phyloP scores from a whole-genome alignment of 2,113 vertebrate genomes.

The Mobula hypostoma region DNA sequence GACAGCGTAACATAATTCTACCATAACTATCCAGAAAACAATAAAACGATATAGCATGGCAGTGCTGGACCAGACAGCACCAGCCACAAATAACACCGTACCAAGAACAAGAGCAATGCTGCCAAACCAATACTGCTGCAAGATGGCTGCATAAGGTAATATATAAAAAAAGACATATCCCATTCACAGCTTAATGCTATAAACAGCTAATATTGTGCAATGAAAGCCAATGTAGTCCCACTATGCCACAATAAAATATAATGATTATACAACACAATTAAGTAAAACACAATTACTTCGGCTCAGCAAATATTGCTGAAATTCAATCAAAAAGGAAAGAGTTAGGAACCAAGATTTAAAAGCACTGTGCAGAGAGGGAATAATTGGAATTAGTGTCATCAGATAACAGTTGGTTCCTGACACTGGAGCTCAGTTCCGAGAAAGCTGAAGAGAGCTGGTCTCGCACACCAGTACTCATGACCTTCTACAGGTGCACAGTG shows the following conservation, averaged over 20 bases:
- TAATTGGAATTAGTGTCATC: too few species aligned
- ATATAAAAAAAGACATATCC: not conserved
- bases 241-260: not conserved
- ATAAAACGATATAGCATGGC: not conserved
- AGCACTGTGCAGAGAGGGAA: not conserved
- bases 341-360: not conserved
- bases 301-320: not conserved
- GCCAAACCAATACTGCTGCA: not conserved
- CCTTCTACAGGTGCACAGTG: too few species aligned
- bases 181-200: not conserved
- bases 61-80: not conserved
- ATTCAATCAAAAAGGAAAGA: not conserved
- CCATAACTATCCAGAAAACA: slow-evolving; percentile 12
- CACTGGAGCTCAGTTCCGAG: too few species aligned
- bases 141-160: not conserved
- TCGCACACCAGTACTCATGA: too few species aligned
- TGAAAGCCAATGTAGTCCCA: not conserved
- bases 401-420: too few species aligned
- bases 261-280: not conserved
- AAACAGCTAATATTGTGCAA: not conserved
- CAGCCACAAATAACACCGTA: not conserved
- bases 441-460: too few species aligned
- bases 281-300: not conserved
- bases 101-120: not conserved
- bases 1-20: slow-evolving; percentile 23